These are phyloP conservation scores for Mycalesis mineus DNA, from an alignment of 2,888 invertebrate species.

Conservation along the genomic window DNA sequence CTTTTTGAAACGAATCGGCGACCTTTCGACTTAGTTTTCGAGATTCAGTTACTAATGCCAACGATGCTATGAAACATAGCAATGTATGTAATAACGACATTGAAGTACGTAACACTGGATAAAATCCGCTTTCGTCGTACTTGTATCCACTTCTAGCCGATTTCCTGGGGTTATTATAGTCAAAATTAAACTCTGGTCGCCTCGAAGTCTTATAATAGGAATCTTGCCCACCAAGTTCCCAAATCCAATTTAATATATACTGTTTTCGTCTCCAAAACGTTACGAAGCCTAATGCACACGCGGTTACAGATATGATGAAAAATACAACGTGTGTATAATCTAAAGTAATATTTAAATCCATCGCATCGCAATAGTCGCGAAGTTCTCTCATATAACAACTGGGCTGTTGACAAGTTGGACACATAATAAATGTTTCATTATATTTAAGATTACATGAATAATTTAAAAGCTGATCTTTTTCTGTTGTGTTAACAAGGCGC, in stretches of 20 bases:
- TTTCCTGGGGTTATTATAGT: neutral
- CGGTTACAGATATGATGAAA: neutral
- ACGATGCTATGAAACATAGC: neutral
- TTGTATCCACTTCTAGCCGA: neutral
- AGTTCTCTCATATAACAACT: too few relatives aligned
- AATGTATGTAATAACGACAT: neutral
- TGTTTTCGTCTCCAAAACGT: conserved; percentile 32
- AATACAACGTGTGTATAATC: conserved; percentile 4
- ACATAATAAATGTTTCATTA: too few relatives aligned
- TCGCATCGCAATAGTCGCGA: neutral
- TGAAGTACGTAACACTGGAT: neutral
- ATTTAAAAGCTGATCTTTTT: too few relatives aligned
- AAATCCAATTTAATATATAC: conserved; percentile 33
- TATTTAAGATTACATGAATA: too few relatives aligned
- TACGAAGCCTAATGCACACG: conserved; percentile 23
- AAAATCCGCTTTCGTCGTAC: conserved; percentile 1
- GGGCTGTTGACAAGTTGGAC: too few relatives aligned
- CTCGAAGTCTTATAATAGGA: conserved; percentile 16
- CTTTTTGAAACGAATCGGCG: neutral
- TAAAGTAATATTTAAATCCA: neutral
- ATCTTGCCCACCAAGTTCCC: conserved; percentile 31
- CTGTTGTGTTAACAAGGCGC: conserved; percentile 50
- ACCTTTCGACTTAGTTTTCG: neutral
- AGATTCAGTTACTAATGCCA: neutral
- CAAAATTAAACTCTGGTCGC: conserved; percentile 8